Base-by-base conservation (phyloP, 2,888 invertebrate species). In the Charanyca ferruginea region DNA sequence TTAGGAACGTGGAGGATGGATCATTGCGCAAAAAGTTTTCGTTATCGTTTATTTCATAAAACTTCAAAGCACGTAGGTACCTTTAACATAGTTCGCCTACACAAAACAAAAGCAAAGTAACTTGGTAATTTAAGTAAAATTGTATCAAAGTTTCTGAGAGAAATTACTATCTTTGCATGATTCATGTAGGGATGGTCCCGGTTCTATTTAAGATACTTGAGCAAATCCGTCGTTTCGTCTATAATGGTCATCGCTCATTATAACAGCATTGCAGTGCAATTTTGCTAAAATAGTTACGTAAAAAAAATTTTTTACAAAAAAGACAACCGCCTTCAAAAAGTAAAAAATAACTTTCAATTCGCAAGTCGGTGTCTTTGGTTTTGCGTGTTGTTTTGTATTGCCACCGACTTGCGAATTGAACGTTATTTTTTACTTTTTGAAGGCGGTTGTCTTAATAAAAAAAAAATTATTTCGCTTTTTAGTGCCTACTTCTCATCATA, bases 81-180 rank as follows among this genome's bases (percentile, higher is more conserved):
- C 47, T 61, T 57, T 28, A 25, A 28, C 28, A 20, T 51, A 49
- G 61, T 69, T 55, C 32, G n/a, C 42, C 51, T 66, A 42, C 28
- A 38, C 20, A 49, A 67, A 73, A 74, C 49, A 74, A 75, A 45
- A 49, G 20, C 4, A 13, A 65, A 55, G 20, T 65, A 16, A 51
- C 38, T 54, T 55, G 11, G 9, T 32, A 48, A 53, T 9, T 72
- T 64, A 0, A 9, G 32, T 32, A 7, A 25, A 71, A 42, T 57
- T 52, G 9, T 35, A 44, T 41, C 32, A 16, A 9, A 51, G 18
- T 55, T 52, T 60, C 16, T 18, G n/a, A 16, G 22, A 51, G 68
- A 23, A 20, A 53, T 52, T n/a, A n/a, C n/a, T 32, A 0, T 66
- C 9, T 16, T 16, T 45, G 16, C 20, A 45, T 67, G 44, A 59